Evolutionary conservation across 2,797 vertebrate genomes (phyloP).

Genomic region (Buceros bicornis): DNA sequence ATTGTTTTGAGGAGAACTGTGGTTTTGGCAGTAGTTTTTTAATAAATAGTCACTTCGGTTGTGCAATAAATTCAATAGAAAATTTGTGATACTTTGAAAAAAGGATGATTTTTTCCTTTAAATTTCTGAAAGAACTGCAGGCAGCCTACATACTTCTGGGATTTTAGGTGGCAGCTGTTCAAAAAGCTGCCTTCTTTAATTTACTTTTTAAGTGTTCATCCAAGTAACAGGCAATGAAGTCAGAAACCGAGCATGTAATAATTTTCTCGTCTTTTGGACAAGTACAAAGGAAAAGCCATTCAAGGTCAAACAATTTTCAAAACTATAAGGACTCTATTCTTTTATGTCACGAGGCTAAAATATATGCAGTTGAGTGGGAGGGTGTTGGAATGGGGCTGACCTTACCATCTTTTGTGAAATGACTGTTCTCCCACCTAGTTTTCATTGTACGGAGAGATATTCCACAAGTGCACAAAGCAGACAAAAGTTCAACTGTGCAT

Average conservation of each 20-base stretch:
- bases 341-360: background rate
- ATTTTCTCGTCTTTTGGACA: constrained; percentile 41
- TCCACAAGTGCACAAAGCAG: background rate
- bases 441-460: background rate
- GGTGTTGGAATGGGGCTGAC: background rate
- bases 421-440: background rate
- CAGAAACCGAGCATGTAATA: constrained; percentile 49
- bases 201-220: constrained; percentile 64
- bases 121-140: constrained; percentile 32
- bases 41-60: background rate
- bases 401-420: background rate
- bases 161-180: constrained; percentile 36
- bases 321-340: constrained; percentile 32
- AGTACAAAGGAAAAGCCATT: constrained; percentile 19
- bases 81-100: constrained; percentile 33
- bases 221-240: constrained; percentile 53
- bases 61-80: background rate
- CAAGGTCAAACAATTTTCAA: constrained; percentile 61
- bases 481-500: background rate
- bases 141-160: background rate
- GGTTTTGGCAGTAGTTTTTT: background rate
- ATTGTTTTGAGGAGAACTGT: background rate
- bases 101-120: background rate
- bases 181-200: constrained; percentile 57
- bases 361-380: constrained; percentile 18